These are phyloP conservation scores for Oscheius sp. DNA, from an alignment of 2,888 invertebrate species.

Conservation along the genomic window DNA sequence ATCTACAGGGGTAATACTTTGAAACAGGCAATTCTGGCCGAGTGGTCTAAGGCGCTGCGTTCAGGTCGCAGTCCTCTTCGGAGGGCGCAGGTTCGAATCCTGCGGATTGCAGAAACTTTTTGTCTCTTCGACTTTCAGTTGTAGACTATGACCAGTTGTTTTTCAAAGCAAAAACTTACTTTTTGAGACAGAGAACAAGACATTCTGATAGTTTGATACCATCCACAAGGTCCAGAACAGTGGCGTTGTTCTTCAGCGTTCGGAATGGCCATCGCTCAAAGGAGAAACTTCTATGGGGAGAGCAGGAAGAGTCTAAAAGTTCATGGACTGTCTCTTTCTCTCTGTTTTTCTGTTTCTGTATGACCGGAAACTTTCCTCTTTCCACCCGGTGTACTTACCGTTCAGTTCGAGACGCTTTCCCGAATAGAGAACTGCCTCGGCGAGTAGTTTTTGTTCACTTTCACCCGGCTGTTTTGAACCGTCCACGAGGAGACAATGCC, in stretches of 20 bases:
- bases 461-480: conserved; percentile 16
- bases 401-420: conserved; percentile 21
- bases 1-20: too few relatives aligned
- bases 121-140: too few relatives aligned
- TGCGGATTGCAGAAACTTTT: too few relatives aligned
- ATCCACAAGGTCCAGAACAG: neutral
- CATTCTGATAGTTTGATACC: conserved; percentile 45
- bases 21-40: neutral
- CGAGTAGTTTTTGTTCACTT: conserved; percentile 26
- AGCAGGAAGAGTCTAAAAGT: neutral
- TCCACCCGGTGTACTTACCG: neutral
- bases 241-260: conserved; percentile 10
- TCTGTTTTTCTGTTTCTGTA: too few relatives aligned
- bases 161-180: conserved; percentile 33
- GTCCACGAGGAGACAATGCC: conserved; percentile 29
- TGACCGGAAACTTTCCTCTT: neutral
- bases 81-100: too few relatives aligned
- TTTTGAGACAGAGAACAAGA: conserved; percentile 50
- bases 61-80: neutral
- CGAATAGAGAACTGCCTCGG: conserved; percentile 28
- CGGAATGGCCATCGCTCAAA: conserved; percentile 46
- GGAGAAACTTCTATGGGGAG: conserved; percentile 42
- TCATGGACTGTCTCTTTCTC: neutral
- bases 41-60: neutral
- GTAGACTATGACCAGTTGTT: neutral